Conservation (phyloP, 2,797 vertebrate genomes). For the Enteromius radiatus region DNA sequence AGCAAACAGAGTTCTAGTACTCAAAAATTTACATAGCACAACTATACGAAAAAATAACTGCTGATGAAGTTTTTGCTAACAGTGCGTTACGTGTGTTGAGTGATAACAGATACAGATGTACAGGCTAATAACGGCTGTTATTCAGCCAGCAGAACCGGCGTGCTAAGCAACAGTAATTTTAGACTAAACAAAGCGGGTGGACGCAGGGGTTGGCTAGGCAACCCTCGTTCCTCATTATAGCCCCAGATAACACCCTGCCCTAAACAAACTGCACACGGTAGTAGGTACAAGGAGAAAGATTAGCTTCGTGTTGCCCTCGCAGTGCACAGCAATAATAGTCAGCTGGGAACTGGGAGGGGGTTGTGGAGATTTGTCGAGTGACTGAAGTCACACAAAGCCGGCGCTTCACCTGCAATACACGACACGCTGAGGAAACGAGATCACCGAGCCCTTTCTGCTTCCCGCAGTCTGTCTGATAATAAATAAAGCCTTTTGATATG, state of each 20-base stretch:
- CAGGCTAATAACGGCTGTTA: conserved; percentile 40
- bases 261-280: conserved; percentile 47
- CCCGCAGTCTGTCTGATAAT: conserved; percentile 57
- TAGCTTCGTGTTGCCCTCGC: conserved; percentile 39
- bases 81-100: neutral
- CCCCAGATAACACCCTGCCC: conserved; percentile 51
- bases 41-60: neutral
- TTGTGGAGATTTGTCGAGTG: conserved; percentile 15
- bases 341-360: conserved; percentile 26
- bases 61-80: conserved; percentile 1
- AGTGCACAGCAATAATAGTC: conserved; percentile 37
- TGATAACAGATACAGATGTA: conserved; percentile 32
- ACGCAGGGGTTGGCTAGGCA: conserved; percentile 54
- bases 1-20: neutral
- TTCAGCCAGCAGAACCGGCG: conserved; percentile 39
- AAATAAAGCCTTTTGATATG: conserved; percentile 61
- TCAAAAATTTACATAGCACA: conserved; percentile 2
- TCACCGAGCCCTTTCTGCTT: conserved; percentile 17
- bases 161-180: conserved; percentile 59
- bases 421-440: conserved; percentile 7
- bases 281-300: conserved; percentile 44
- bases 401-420: conserved; percentile 17
- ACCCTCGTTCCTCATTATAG: conserved; percentile 51
- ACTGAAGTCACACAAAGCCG: conserved; percentile 9
- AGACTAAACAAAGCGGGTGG: conserved; percentile 55